Base-by-base conservation (phyloP, 2,797 vertebrate genomes). In the Catharus ustulatus region DNA sequence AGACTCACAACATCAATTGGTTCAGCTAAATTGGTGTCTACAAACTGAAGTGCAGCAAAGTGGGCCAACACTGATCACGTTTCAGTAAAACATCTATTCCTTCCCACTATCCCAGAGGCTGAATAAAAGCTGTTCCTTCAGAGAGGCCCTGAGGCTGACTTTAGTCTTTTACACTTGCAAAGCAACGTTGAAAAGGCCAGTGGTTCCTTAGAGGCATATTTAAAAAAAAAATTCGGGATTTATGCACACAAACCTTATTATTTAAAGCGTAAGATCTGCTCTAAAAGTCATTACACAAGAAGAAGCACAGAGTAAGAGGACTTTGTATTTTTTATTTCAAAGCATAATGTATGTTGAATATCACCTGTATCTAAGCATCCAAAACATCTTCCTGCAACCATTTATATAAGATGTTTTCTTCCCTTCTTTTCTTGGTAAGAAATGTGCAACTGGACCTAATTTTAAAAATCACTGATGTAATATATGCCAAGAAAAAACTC, bases 171-270 rank as follows among this genome's bases (percentile, higher is more conserved):
- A 89, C 64, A 71, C 64, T 79, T 90, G 27, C 61, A 84, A 66
- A 93, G 43, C 10, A 40, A 68, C 4, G 3, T 24, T 5, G n/a
- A 87, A 96, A 95, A 95, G 77, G 80, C 36, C 91, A 80, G 0
- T 82, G 18, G 76, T 42, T 89, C 85, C 83, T 80, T 40, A 51
- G 79, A 75, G 95, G 77, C 85, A 93, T 21, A 63, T 87, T 84
- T 91, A 42, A 91, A 93, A 94, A 93, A 94, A 73, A 89, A 78
- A 90, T 15, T 75, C 15, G 38, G 21, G 45, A 93, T 55, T 85
- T 73, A 79, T 68, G 38, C 38, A 64, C 61, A 73, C 10, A 55
- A 82, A 73, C 12, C 20, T 74, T 82, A 72, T 32, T 92, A 77
- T 87, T 89, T 87, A 89, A 92, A 94, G 46, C 77, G 29, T n/a